Percentiles rank a stretch among this genome's conserved stretches.
These are phyloP conservation scores for Eurosta solidaginis DNA, from an alignment of 1,140 invertebrate genomes.

Conservation along the genomic window DNA sequence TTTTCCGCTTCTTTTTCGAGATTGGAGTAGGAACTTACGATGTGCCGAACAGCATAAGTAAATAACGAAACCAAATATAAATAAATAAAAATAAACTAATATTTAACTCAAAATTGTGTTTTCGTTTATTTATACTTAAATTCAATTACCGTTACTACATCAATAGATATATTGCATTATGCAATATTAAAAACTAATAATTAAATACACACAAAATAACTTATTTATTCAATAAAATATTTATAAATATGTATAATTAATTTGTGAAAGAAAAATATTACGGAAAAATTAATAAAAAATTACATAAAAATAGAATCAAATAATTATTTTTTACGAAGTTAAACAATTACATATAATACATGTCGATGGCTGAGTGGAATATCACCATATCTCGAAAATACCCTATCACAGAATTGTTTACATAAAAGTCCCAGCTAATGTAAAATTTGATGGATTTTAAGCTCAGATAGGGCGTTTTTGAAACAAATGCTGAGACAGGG, in stretches of 20 bases:
- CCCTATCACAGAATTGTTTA: too few relatives aligned
- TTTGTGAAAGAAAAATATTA: neutral
- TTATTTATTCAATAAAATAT: neutral
- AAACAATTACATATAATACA: too few relatives aligned
- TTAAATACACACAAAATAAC: slow-evolving; percentile 18
- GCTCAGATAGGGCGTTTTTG: too few relatives aligned
- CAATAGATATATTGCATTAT: slow-evolving; percentile 2
- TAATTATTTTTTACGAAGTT: too few relatives aligned
- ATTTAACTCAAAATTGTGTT: slow-evolving; percentile 7
- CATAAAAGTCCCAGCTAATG: too few relatives aligned
- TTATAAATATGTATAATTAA: neutral
- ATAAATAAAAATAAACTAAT: neutral
- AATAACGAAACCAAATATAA: neutral
- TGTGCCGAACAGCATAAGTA: neutral
- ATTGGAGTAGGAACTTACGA: neutral
- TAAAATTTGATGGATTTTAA: too few relatives aligned
- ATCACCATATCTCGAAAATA: too few relatives aligned
- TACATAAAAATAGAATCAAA: neutral
- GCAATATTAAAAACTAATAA: neutral
- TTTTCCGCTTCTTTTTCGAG: too few relatives aligned
- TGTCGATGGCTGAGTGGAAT: too few relatives aligned
- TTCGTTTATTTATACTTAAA: slow-evolving; percentile 16
- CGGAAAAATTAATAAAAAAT: neutral
- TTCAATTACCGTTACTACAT: slow-evolving; percentile 16
- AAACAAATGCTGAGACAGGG: too few relatives aligned